Base-by-base conservation (phyloP, 2,888 invertebrate genomes). In the Drosophila quinaria region DNA sequence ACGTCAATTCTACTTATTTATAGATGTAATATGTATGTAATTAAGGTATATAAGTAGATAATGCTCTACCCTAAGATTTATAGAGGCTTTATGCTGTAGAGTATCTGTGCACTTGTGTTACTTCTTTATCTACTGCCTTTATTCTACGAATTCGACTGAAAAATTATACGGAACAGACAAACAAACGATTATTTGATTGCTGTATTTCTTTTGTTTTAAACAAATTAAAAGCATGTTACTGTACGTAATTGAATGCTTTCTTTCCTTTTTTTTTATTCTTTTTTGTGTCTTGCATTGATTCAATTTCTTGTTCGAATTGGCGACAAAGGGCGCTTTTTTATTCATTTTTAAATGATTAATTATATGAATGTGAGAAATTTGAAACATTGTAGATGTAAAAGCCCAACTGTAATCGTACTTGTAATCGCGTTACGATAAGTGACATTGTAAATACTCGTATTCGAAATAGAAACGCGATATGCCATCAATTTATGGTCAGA, bases 231-330 rank as follows among this genome's bases (percentile, higher is more conserved):
- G 37, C 62, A 68, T 70, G 51, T 70, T 62, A 49, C 54, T 72
- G 65, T 59, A 65, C 59, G 56, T 63, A 77, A 65, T 76, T 73
- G 68, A 64, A 73, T 49, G 59, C 59, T 39, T 76, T 55, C 10
- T 54, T 25, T 55, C 10, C 46, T 25, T 41, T 33, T 22, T 25
- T 1, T 25, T 1, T 25, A 5, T 52, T 19, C 15, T 49, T 39
- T 0, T 19, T 19, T n/a, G n/a, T n/a, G n/a, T 42, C 19, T 42
- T 19, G 19, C 11, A 19, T 13, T 5, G 42, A 42, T 42, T 22
- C 11, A 22, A 6, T 42, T 42, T 42, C 19, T 13, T 13, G 2
- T 25, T 31, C 5, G 22, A 17, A 37, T n/a, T 25, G 25, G n/a
- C 29, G 44, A 46, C 17, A 29, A 49, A 58, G 25, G 31, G 31